Evolutionary conservation across 2,888 invertebrate genomes (phyloP).

Genomic region (Bombylius discolor): DNA sequence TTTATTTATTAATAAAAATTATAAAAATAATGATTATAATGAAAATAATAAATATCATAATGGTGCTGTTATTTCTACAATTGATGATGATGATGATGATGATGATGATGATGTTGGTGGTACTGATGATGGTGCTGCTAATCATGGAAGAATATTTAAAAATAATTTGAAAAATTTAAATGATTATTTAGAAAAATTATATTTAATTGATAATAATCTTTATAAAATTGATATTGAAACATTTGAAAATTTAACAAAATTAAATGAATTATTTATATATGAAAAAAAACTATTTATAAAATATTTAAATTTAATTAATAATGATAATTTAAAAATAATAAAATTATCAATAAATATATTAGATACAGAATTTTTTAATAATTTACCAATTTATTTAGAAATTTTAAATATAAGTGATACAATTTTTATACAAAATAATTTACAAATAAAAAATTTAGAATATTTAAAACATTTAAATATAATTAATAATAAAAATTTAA

Average conservation of each 20-base stretch:
- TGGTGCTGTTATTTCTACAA: too few species aligned
- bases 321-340: not conserved
- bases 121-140: not conserved
- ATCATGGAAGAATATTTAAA: not conserved
- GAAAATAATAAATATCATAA: too few species aligned
- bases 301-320: not conserved
- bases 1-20: too few species aligned
- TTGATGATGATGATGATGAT: too few species aligned
- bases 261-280: not conserved
- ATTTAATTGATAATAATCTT: not conserved
- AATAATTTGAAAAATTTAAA: constrained; percentile 1
- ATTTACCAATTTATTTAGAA: constrained; percentile 2
- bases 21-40: too few species aligned
- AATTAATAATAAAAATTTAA: not conserved
- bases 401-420: constrained; percentile 1
- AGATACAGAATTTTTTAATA: not conserved
- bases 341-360: not conserved
- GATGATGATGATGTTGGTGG: not conserved
- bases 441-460: not conserved
- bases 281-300: constrained; percentile 1
- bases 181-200: not conserved
- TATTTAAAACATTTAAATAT: not conserved
- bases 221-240: constrained; percentile 1
- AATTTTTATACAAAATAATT: not conserved
- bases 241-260: not conserved